Evolutionary conservation across 2,797 vertebrate species (phyloP), one percentile per base, ranked within the genome.

Genomic region (Benthosema pterotum): DNA sequence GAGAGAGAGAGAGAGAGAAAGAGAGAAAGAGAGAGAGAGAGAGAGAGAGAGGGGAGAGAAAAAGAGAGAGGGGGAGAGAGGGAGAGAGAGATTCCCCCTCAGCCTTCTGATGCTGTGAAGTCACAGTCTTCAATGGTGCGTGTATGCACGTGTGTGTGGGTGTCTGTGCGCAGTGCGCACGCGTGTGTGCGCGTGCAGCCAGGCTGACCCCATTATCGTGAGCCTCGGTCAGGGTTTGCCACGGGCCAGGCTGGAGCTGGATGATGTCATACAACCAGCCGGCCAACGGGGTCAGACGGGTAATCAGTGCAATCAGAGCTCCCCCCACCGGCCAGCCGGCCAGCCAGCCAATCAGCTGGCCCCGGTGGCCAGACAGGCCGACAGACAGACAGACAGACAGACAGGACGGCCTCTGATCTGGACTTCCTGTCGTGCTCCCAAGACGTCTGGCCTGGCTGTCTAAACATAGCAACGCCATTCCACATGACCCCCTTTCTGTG

Each of bases 121-220:
- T 77, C 78, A 75, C 28, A 48, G 59, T 67, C 60, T 62, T 14
- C 22, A 25, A 5, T 25, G 22, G 8, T 71, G 69, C 42, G 22
- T 0, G 6, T 42, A 57, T 0, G n/a, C n/a, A n/a, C n/a, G 11
- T 49, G 43, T 12, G 48, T 19, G 43, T 57, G 49, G 38, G n/a
- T 14, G 8, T 71, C 66, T 43, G 19, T 0, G 6, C 32, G 60
- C 0, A 8, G 48, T 14, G 8, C 68, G 69, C 42, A 5, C 0
- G 6, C 32, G 60, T 0, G 11, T 49, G 43, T 12, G 48, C 17
- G 43, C 55, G 49, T 43, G 15, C 47, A 28, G 50, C 22, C 22
- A 25, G 2, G 2, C 47, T 72, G 75, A 83, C 71, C 83, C 78
- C 65, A 48, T 74, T 80, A 48, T 74, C 79, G 73, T 49, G 7